These are phyloP conservation scores for Ahaetulla prasina DNA, from an alignment of 2,113 vertebrate species.

Conservation along the genomic window DNA sequence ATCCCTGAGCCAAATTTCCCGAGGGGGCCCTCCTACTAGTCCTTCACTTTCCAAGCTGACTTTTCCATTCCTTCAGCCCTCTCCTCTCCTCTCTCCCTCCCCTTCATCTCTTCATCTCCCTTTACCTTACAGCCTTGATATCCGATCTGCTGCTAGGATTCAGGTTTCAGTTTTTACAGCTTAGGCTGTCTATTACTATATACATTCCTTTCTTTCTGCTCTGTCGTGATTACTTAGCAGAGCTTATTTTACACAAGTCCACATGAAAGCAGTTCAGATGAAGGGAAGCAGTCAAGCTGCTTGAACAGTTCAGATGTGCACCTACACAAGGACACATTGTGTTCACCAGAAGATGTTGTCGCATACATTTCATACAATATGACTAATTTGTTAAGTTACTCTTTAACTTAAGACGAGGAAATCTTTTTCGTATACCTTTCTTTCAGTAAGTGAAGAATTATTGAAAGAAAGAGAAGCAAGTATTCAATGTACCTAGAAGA, in stretches of 20 bases:
- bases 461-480: constrained; percentile 21
- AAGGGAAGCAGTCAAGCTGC: constrained; percentile 92
- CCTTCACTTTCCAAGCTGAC: constrained; percentile 85
- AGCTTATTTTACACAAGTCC: constrained; percentile 95
- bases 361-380: constrained; percentile 67
- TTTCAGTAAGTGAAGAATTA: constrained; percentile 41
- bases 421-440: neutral
- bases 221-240: constrained; percentile 91
- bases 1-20: constrained; percentile 95
- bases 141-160: constrained; percentile 85
- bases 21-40: constrained; percentile 81
- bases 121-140: constrained; percentile 98
- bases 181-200: constrained; percentile 92
- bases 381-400: constrained; percentile 67
- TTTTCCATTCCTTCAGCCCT: constrained; percentile 77
- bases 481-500: constrained; percentile 42
- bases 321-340: constrained; percentile 95
- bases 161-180: constrained; percentile 99
- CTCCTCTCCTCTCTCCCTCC: constrained; percentile 75
- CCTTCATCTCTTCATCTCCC: constrained; percentile 85
- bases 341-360: constrained; percentile 69
- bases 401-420: constrained; percentile 30
- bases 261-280: constrained; percentile 93
- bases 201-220: constrained; percentile 98
- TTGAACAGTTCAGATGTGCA: constrained; percentile 82